Evolutionary conservation across 2,888 invertebrate species (phyloP).

Genomic region (Chalcis sispes): DNA sequence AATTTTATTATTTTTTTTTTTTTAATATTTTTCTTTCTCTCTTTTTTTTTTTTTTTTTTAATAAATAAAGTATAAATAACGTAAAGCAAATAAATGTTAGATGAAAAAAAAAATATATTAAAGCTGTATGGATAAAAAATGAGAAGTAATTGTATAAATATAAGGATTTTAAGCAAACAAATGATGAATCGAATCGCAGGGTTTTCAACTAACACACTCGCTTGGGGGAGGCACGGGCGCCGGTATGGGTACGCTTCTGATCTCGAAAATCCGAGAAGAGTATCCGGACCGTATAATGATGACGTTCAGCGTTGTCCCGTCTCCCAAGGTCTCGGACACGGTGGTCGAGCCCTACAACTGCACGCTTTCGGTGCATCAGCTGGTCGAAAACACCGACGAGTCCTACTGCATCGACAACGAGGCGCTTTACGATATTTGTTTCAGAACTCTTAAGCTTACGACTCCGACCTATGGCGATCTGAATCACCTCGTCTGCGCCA

Average conservation of each 20-base stretch:
- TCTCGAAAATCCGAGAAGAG: slow-evolving; percentile 92
- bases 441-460: slow-evolving; percentile 80
- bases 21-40: too few relatives aligned
- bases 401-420: slow-evolving; percentile 82
- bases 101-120: too few relatives aligned
- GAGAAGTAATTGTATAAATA: too few relatives aligned
- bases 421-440: slow-evolving; percentile 82
- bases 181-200: slow-evolving; percentile 20
- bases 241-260: slow-evolving; percentile 91
- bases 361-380: slow-evolving; percentile 80
- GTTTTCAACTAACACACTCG: slow-evolving; percentile 83
- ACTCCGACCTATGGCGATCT: slow-evolving; percentile 84
- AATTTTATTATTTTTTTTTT: too few relatives aligned
- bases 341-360: slow-evolving; percentile 83
- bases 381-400: slow-evolving; percentile 82
- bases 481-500: slow-evolving; percentile 80
- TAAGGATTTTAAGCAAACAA: too few relatives aligned
- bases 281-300: slow-evolving; percentile 92
- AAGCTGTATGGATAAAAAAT: too few relatives aligned
- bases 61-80: too few relatives aligned
- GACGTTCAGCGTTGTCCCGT: slow-evolving; percentile 89
- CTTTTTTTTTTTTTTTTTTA: too few relatives aligned
- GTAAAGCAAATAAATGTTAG: too few relatives aligned
- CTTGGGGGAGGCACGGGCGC: slow-evolving; percentile 93
- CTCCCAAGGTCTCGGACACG: slow-evolving; percentile 87